Percentiles rank a stretch among this genome's conserved stretches.
Evolutionary conservation across 2,797 vertebrate species (phyloP).

Genomic region (Anas flavirostris): DNA sequence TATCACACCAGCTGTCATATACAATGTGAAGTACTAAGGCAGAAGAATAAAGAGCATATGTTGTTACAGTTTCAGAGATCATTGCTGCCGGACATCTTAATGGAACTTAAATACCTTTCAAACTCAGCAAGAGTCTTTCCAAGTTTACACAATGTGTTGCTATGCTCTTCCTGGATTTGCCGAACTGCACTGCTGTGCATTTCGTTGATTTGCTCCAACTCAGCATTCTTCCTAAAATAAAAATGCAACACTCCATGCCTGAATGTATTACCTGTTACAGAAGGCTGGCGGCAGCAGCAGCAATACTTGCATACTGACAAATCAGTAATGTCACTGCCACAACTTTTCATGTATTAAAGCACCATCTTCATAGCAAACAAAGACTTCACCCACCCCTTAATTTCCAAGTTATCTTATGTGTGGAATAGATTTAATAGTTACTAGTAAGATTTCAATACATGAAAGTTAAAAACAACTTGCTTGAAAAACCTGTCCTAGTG

Average conservation of each 20-base stretch:
- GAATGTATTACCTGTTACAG: background rate
- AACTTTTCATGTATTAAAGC: background rate
- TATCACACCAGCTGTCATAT: accelerated
- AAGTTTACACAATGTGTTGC: slow-evolving; percentile 72
- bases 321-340: background rate
- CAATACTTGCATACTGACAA: background rate
- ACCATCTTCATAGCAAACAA: background rate
- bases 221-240: slow-evolving; percentile 78
- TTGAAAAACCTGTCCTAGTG: background rate
- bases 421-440: background rate
- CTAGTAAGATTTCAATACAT: accelerated
- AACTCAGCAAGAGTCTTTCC: slow-evolving; percentile 78
- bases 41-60: background rate
- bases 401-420: background rate
- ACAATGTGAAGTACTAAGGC: background rate
- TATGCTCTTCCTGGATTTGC: slow-evolving; percentile 79
- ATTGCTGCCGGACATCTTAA: background rate
- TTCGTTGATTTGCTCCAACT: slow-evolving; percentile 73
- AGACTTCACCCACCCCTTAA: background rate
- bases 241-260: background rate
- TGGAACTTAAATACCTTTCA: slow-evolving; percentile 80
- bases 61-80: background rate
- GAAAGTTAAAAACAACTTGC: background rate
- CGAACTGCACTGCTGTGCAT: slow-evolving; percentile 65
- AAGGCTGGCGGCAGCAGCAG: background rate